phyloP scores from a whole-genome alignment of 2,888 invertebrate genomes.

The Limenitis camilla region DNA sequence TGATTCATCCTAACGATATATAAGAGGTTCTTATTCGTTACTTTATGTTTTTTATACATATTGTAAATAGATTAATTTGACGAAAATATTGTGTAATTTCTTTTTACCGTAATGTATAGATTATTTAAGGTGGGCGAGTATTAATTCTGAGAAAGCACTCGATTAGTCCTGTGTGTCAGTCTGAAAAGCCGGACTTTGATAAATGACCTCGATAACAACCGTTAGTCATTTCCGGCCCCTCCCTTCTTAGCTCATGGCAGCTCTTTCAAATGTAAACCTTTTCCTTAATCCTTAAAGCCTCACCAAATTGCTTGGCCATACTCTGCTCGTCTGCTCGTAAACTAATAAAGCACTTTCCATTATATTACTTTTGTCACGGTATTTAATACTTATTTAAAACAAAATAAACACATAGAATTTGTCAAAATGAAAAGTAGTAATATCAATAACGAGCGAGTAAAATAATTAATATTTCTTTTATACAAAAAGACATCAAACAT shows the following conservation, averaged over 20 bases:
- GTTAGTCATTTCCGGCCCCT: constrained; percentile 65
- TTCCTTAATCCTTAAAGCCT: constrained; percentile 9
- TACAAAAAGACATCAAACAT: no score
- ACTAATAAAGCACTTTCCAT: not conserved
- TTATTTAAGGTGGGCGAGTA: constrained; percentile 4
- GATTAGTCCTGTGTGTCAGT: constrained; percentile 14
- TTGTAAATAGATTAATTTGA: not conserved
- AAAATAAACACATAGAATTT: no score
- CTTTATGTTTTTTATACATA: not conserved
- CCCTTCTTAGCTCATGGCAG: constrained; percentile 23
- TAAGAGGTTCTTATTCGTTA: not conserved
- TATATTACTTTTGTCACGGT: no score
- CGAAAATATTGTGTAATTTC: constrained; percentile 3
- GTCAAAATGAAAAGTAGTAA: no score
- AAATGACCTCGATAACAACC: constrained; percentile 58
- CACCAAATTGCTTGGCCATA: not conserved
- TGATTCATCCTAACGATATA: constrained; percentile 5
- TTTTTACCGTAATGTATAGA: constrained; percentile 28
- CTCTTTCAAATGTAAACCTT: constrained; percentile 13
- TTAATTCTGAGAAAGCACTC: constrained; percentile 4
- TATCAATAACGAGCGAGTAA: no score
- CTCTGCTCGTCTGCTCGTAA: not conserved
- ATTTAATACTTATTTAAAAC: not conserved
- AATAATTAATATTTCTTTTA: no score
- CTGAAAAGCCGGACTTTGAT: constrained; percentile 51